These are phyloP conservation scores for Sturnira hondurensis DNA, from an alignment of 2,113 vertebrate species.

Conservation along the genomic window DNA sequence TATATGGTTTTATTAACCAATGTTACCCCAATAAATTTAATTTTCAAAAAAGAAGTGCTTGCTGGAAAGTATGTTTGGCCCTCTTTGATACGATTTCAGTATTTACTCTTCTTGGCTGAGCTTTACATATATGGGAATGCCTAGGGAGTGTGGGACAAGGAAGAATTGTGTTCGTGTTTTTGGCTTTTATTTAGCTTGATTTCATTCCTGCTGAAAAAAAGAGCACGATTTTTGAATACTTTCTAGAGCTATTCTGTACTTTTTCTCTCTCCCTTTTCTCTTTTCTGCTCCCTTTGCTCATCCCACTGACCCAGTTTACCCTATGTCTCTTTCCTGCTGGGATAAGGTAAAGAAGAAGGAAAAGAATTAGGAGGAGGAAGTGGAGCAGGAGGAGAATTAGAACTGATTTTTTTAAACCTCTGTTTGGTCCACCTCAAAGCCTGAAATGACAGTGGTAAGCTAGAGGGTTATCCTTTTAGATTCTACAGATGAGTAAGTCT, in stretches of 20 bases:
- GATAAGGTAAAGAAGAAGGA: background rate
- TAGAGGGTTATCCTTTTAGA: background rate
- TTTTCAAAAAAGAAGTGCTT: background rate
- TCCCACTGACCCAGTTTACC: background rate
- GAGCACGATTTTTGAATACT: background rate
- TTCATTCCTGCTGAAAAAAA: background rate
- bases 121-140: background rate
- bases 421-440: background rate
- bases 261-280: background rate
- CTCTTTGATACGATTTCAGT: background rate
- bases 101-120: background rate
- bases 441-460: background rate
- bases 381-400: background rate
- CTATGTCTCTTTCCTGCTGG: background rate
- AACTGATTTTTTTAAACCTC: background rate
- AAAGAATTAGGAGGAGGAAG: background rate
- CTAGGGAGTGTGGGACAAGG: background rate
- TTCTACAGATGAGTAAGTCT: background rate
- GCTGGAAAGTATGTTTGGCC: background rate
- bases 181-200: background rate
- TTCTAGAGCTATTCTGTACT: background rate
- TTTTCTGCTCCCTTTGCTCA: background rate
- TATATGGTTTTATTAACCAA: no score
- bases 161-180: background rate
- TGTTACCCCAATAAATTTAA: no score